These are phyloP conservation scores for Macropodus opercularis DNA, from an alignment of 2,797 vertebrate genomes.

Conservation along the genomic window DNA sequence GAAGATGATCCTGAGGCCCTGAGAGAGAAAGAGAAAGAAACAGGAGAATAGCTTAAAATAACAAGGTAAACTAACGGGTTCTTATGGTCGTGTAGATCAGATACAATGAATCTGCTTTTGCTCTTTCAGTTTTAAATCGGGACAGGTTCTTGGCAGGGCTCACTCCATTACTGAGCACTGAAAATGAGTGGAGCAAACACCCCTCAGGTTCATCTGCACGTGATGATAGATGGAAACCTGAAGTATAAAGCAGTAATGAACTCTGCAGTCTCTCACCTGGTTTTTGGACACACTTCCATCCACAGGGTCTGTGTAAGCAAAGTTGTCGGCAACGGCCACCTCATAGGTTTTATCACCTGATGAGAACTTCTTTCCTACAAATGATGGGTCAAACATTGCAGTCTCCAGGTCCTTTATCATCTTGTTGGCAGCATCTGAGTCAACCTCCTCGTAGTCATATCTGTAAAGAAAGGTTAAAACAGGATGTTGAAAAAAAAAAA, in stretches of 20 bases:
- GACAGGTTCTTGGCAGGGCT: background rate
- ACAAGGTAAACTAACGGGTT: no score
- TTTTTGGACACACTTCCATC: constrained; percentile 95
- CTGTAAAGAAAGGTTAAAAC: constrained; percentile 64
- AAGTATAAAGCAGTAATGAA: background rate
- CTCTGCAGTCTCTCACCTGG: constrained; percentile 84
- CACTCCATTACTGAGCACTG: background rate
- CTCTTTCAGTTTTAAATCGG: no score
- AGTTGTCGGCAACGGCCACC: constrained; percentile 94
- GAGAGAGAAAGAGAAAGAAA: constrained; percentile 33
- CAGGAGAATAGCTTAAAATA: no score
- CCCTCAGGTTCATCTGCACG: background rate
- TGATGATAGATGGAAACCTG: background rate
- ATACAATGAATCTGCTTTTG: no score
- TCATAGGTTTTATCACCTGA: constrained; percentile 90
- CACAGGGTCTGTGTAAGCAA: constrained; percentile 94
- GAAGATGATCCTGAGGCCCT: constrained; percentile 96
- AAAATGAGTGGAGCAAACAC: background rate
- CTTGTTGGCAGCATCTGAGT: constrained; percentile 91
- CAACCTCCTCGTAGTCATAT: constrained; percentile 97
- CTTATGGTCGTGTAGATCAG: no score
- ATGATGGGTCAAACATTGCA: constrained; percentile 89
- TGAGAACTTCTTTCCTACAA: constrained; percentile 89
- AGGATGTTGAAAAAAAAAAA: background rate
- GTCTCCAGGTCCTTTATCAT: constrained; percentile 94